phyloP scores from a whole-genome alignment of 2,113 vertebrate species.

The Pachyramphus minor region DNA sequence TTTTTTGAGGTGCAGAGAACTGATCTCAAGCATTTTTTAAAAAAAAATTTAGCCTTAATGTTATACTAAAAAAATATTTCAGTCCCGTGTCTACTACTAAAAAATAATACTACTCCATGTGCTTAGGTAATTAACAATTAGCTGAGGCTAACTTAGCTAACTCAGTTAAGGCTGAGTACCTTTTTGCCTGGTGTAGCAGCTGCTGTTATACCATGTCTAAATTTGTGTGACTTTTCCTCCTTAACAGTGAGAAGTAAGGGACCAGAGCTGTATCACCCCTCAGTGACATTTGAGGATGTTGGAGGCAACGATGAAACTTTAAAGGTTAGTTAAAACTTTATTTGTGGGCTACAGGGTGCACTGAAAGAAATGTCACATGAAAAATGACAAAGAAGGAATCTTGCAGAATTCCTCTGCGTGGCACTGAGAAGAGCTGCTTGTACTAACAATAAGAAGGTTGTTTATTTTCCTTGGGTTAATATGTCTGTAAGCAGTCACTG shows the following conservation, averaged over 20 bases:
- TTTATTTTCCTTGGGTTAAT: not conserved
- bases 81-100: not conserved
- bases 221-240: not conserved
- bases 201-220: not conserved
- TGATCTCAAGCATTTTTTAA: not conserved
- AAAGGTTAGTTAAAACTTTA: constrained; percentile 73
- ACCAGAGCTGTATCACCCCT: constrained; percentile 78
- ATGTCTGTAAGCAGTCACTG: not conserved
- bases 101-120: not conserved
- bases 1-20: not conserved
- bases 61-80: not conserved
- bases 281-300: constrained; percentile 87
- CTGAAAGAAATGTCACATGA: not conserved
- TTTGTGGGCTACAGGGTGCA: not conserved
- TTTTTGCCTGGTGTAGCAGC: not conserved
- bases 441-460: not conserved
- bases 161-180: not conserved
- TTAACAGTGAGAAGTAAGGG: constrained; percentile 72
- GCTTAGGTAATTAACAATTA: not conserved
- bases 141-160: too few species aligned
- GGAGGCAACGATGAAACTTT: constrained; percentile 89
- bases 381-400: not conserved
- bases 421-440: not conserved
- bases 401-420: not conserved
- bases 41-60: not conserved